A percentile compares a stretch with the other conserved stretches of the same genome.
These are phyloP conservation scores for Trachurus trachurus DNA, from an alignment of 2,797 vertebrate species.

Conservation along the genomic window DNA sequence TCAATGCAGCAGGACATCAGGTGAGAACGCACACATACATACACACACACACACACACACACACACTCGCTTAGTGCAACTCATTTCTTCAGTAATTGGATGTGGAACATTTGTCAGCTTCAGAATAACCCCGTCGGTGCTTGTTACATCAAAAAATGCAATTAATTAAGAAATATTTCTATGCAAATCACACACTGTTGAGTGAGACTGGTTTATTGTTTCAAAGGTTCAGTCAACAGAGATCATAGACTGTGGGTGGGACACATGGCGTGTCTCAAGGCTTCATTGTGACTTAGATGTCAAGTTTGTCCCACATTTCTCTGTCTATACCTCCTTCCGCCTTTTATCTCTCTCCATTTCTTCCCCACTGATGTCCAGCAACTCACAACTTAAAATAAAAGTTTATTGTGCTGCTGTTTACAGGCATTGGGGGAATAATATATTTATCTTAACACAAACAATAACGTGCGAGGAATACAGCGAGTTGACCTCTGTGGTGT, in stretches of 20 bases:
- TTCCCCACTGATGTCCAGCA: not conserved
- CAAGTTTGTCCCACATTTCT: constrained; percentile 21
- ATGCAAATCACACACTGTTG: constrained; percentile 24
- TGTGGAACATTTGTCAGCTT: constrained; percentile 42
- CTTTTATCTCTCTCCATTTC: not conserved
- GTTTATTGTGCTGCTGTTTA: constrained; percentile 5
- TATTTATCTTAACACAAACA: not conserved
- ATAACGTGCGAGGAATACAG: not conserved
- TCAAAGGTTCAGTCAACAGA: constrained; percentile 31
- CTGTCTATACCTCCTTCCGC: not conserved
- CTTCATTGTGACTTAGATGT: constrained; percentile 28
- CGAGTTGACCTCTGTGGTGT: constrained; percentile 47
- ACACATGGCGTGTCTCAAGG: constrained; percentile 36
- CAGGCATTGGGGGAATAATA: not conserved
- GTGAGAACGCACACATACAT: constrained; percentile 76
- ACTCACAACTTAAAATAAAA: constrained; percentile 8
- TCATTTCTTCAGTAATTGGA: constrained; percentile 23
- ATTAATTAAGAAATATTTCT: constrained; percentile 18
- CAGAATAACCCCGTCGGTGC: constrained; percentile 25
- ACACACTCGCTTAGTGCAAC: not conserved
- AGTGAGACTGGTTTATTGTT: constrained; percentile 41
- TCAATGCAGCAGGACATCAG: constrained; percentile 88
- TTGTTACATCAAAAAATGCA: not conserved
- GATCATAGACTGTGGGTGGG: constrained; percentile 13
- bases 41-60: constrained; percentile 7